Percentiles rank a stretch among this genome's conserved stretches.
Conservation (phyloP, 2,113 vertebrate species). For the Pomatorhinus ruficollis region DNA sequence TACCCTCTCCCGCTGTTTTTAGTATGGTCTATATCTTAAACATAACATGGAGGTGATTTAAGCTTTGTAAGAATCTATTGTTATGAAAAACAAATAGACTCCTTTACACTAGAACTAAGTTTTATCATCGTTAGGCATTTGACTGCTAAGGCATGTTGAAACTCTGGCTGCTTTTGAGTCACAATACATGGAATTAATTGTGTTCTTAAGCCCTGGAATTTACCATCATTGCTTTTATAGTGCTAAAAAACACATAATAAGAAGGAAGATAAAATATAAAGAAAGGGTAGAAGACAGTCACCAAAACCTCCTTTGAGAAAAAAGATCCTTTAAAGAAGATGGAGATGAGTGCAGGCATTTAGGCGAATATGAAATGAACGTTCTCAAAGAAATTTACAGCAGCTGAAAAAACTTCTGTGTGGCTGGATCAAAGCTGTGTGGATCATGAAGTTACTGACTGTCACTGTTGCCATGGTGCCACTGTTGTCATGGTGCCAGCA, state of each 20-base stretch:
- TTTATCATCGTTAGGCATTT: background rate
- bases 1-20: background rate
- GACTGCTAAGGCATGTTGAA: background rate
- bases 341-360: background rate
- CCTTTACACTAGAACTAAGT: background rate
- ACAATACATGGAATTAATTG: background rate
- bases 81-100: background rate
- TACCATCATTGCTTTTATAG: background rate
- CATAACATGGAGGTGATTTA: background rate
- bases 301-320: background rate
- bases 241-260: background rate
- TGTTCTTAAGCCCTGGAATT: background rate
- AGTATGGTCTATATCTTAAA: background rate
- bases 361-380: background rate
- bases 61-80: background rate
- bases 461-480: background rate
- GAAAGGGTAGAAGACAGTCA: background rate
- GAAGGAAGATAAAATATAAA: background rate
- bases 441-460: background rate
- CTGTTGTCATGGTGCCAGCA: background rate
- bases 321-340: background rate
- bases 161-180: background rate
- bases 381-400: background rate
- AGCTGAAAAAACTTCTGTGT: background rate
- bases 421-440: background rate